Percentiles rank a stretch among this genome's conserved stretches.
Evolutionary conservation across 2,888 invertebrate species (phyloP).

Genomic region (Hemithea aestivaria): DNA sequence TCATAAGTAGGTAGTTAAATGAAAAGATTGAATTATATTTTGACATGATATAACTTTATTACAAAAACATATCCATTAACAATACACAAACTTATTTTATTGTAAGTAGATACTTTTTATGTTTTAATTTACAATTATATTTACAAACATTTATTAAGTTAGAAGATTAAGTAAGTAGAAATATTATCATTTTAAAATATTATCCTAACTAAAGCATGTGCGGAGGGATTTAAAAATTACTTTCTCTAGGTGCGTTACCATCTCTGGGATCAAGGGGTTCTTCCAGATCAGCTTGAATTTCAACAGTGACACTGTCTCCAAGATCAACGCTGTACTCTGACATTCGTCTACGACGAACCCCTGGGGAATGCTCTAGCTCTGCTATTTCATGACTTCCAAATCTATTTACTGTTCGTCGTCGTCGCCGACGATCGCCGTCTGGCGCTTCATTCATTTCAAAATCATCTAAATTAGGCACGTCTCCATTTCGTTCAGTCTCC

Average conservation of each 20-base stretch:
- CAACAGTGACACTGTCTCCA: constrained; percentile 45
- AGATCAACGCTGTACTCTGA: constrained; percentile 51
- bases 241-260: constrained; percentile 67
- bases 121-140: too few relatives aligned
- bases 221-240: constrained; percentile 51
- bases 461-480: constrained; percentile 53
- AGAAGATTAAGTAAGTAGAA: too few relatives aligned
- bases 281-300: constrained; percentile 56
- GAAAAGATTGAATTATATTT: too few relatives aligned
- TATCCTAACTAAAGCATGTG: background rate
- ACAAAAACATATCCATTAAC: too few relatives aligned
- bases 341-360: constrained; percentile 61
- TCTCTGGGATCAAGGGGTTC: constrained; percentile 51
- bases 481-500: constrained; percentile 67
- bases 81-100: too few relatives aligned
- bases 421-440: constrained; percentile 42
- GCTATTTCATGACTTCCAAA: constrained; percentile 71
- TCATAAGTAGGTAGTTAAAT: too few relatives aligned
- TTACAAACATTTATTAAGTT: too few relatives aligned
- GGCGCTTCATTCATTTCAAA: constrained; percentile 49
- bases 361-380: constrained; percentile 67
- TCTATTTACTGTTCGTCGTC: constrained; percentile 46
- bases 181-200: too few relatives aligned
- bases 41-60: too few relatives aligned
- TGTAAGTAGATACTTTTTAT: too few relatives aligned